Conservation (phyloP, 2,113 vertebrate genomes). For the Sorex fumeus region DNA sequence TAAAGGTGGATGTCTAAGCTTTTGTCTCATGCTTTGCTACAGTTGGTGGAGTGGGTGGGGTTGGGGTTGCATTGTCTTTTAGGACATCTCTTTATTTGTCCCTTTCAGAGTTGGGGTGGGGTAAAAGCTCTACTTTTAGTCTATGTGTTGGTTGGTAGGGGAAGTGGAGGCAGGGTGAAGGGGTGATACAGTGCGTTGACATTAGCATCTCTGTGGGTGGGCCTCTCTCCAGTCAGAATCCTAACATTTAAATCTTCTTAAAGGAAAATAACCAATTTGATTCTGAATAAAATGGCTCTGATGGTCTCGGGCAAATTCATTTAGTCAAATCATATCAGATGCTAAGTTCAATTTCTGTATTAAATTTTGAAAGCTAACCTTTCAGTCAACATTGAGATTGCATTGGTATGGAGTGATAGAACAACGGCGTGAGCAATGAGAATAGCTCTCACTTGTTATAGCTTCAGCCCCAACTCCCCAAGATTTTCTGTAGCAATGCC, state of each 20-base stretch:
- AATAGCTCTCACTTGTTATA: not conserved
- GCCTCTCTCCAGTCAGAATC: too few species aligned
- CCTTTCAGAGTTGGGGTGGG: too few species aligned
- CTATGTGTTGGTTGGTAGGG: too few species aligned
- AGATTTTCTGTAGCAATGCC: not conserved
- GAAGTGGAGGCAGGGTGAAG: too few species aligned
- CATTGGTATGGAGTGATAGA: not conserved
- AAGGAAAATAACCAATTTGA: conserved; percentile 47
- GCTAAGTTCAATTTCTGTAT: conserved; percentile 17
- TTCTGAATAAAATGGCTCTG: not conserved
- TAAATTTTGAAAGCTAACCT: conserved; percentile 48
- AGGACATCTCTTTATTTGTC: too few species aligned
- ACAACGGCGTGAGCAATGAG: not conserved
- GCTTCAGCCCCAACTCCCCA: not conserved
- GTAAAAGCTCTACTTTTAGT: too few species aligned
- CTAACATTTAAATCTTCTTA: conserved; percentile 37
- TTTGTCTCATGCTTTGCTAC: too few species aligned
- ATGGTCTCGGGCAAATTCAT: conserved; percentile 15
- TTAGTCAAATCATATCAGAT: not conserved
- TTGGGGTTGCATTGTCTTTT: too few species aligned
- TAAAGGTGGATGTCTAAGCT: too few species aligned
- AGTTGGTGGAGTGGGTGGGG: too few species aligned
- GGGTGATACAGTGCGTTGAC: too few species aligned
- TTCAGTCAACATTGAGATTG: not conserved
- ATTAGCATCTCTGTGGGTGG: too few species aligned